These are phyloP conservation scores for Nanorana parkeri DNA, from an alignment of 2,113 vertebrate species.

Conservation along the genomic window DNA sequence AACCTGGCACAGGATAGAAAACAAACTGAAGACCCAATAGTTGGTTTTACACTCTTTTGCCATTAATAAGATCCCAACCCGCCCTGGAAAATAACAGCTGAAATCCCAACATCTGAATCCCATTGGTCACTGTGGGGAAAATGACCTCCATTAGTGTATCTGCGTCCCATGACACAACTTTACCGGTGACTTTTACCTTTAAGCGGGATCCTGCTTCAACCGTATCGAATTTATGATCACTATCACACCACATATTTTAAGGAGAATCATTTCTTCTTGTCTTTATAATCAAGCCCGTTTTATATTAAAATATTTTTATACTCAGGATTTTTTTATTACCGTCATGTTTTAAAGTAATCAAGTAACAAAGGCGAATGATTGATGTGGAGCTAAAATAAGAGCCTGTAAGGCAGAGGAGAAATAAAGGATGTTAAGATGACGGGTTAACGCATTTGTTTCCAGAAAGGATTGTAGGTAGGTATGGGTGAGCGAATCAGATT, in stretches of 20 bases:
- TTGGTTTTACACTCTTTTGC: too few species aligned
- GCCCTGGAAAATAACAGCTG: too few species aligned
- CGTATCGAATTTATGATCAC: neutral
- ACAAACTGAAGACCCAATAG: too few species aligned
- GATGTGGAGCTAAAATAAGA: constrained; percentile 15
- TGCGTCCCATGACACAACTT: too few species aligned
- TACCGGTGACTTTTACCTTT: too few species aligned
- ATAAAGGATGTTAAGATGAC: constrained; percentile 10
- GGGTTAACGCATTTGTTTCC: constrained; percentile 6
- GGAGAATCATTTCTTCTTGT: neutral
- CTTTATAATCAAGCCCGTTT: neutral
- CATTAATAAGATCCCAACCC: too few species aligned
- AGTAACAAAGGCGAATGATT: constrained; percentile 21
- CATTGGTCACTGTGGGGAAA: too few species aligned
- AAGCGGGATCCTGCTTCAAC: neutral
- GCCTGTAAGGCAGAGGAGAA: neutral
- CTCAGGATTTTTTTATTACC: constrained; percentile 9
- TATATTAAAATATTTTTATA: constrained; percentile 25
- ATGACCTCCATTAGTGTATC: too few species aligned
- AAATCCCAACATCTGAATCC: too few species aligned
- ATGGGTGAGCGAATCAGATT: too few species aligned
- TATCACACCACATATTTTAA: neutral
- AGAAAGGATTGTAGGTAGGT: neutral
- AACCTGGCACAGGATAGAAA: too few species aligned
- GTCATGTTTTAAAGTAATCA: constrained; percentile 12